Conservation (phyloP, 2,888 invertebrate genomes). For the Phortica magna region DNA sequence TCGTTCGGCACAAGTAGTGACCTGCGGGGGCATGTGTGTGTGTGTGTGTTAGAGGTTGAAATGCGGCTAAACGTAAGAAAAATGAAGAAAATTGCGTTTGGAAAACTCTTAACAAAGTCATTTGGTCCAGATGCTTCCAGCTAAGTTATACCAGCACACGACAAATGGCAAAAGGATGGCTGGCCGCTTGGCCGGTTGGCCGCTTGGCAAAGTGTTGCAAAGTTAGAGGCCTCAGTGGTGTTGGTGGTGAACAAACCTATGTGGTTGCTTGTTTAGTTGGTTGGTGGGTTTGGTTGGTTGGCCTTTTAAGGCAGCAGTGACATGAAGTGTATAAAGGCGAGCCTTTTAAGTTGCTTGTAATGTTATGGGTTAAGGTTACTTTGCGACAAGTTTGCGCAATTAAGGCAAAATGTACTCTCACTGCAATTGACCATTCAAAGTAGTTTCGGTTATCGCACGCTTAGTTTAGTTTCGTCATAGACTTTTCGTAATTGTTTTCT, state of each 20-base stretch:
- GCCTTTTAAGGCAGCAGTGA: background rate
- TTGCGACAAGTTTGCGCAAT: slow-evolving; percentile 47
- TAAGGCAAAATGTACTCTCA: slow-evolving; percentile 53
- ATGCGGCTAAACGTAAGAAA: slow-evolving; percentile 43
- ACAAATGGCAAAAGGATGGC: slow-evolving; percentile 25
- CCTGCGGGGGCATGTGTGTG: slow-evolving; percentile 9
- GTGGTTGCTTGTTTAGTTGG: slow-evolving; percentile 49
- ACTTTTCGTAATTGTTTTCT: background rate
- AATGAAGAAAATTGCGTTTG: slow-evolving; percentile 69
- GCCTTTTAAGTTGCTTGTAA: background rate
- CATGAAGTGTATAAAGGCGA: background rate
- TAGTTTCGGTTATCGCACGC: background rate
- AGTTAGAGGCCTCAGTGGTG: background rate
- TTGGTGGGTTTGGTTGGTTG: slow-evolving; percentile 33
- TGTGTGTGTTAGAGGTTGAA: background rate
- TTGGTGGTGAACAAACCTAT: slow-evolving; percentile 51
- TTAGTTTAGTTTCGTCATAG: background rate
- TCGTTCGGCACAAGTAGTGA: slow-evolving; percentile 42
- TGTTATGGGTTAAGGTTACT: slow-evolving; percentile 59
- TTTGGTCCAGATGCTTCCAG: slow-evolving; percentile 69
- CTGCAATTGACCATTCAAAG: slow-evolving; percentile 11
- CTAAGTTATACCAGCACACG: slow-evolving; percentile 52
- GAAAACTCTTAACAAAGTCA: slow-evolving; percentile 72
- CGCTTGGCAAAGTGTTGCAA: no score
- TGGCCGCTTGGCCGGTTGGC: no score